A percentile compares a stretch with the other conserved stretches of the same genome.
Conservation (phyloP, 2,888 invertebrate species). For the Latheticus oryzae region DNA sequence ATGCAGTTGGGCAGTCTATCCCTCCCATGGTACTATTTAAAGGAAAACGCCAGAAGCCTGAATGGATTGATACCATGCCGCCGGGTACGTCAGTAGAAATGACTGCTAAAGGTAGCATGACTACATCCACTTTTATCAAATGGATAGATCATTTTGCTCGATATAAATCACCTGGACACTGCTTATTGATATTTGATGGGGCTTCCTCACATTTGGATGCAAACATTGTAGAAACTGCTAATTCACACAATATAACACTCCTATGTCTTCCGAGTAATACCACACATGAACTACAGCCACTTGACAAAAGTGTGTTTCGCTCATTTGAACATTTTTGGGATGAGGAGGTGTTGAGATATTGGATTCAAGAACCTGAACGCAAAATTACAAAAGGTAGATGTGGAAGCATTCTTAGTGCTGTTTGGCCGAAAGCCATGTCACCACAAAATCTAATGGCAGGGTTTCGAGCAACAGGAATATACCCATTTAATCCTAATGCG, state of each 20-base stretch:
- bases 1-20: constrained; percentile 53
- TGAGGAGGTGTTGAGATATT: no score
- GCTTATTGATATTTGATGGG: constrained; percentile 54
- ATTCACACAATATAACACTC: constrained; percentile 50
- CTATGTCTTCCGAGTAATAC: constrained; percentile 59
- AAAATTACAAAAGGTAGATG: no score
- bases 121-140: constrained; percentile 45
- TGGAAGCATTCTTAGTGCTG: no score
- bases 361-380: no score
- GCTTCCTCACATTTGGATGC: constrained; percentile 53
- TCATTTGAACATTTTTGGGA: constrained; percentile 58
- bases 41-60: constrained; percentile 49
- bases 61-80: constrained; percentile 49
- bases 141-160: constrained; percentile 52
- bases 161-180: constrained; percentile 46
- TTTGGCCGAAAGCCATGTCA: no score
- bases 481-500: no score
- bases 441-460: no score
- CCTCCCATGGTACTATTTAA: constrained; percentile 56
- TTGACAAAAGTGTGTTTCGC: constrained; percentile 56
- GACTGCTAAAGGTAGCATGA: constrained; percentile 55
- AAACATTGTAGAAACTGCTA: constrained; percentile 54
- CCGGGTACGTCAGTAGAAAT: constrained; percentile 47
- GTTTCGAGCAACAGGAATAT: no score
- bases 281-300: constrained; percentile 58